phyloP scores from a whole-genome alignment of 2,888 invertebrate species.

The Scrobipalpa costella region DNA sequence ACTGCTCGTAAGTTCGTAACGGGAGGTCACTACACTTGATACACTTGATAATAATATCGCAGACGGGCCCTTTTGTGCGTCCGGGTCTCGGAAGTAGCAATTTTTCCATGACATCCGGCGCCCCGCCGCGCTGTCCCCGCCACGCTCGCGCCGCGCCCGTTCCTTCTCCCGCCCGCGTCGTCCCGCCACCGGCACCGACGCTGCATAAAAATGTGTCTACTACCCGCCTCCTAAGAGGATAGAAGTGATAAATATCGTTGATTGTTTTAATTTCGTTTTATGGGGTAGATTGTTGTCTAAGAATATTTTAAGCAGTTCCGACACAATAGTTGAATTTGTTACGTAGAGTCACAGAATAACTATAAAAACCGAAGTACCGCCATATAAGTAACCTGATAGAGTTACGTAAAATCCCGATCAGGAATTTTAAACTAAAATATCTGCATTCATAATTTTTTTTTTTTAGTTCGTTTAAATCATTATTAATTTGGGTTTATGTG shows the following conservation, averaged over 20 bases:
- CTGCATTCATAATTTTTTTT: too few relatives aligned
- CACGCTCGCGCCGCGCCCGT: constrained; percentile 42
- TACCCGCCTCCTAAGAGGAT: not conserved
- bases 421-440: too few relatives aligned
- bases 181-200: constrained; percentile 34
- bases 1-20: constrained; percentile 56
- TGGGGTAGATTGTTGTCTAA: too few relatives aligned
- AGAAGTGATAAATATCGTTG: not conserved
- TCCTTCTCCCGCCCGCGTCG: constrained; percentile 19
- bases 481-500: too few relatives aligned
- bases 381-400: too few relatives aligned
- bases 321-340: too few relatives aligned
- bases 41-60: constrained; percentile 67
- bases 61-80: constrained; percentile 63
- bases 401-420: too few relatives aligned
- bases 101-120: constrained; percentile 74
- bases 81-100: constrained; percentile 71
- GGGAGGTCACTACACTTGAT: constrained; percentile 64
- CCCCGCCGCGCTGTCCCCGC: constrained; percentile 64
- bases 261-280: too few relatives aligned
- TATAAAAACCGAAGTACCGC: too few relatives aligned
- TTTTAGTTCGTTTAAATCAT: too few relatives aligned
- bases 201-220: constrained; percentile 52
- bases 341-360: too few relatives aligned
- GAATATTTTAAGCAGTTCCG: too few relatives aligned